A percentile compares a stretch with the other conserved stretches of the same genome.
These are phyloP conservation scores for Mergus octosetaceus DNA, from an alignment of 2,797 vertebrate species.

Conservation along the genomic window DNA sequence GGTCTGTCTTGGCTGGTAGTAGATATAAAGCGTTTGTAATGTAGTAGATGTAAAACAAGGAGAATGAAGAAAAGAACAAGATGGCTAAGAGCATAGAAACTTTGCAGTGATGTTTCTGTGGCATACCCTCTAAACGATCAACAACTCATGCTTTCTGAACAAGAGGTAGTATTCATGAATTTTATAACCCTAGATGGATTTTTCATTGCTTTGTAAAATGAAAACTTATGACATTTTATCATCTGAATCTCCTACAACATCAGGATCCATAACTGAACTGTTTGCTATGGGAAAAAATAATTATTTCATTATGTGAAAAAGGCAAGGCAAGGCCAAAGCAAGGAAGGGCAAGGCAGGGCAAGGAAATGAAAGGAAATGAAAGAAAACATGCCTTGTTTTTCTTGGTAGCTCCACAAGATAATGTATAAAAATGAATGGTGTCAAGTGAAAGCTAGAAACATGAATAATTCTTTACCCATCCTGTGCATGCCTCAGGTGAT, in stretches of 20 bases:
- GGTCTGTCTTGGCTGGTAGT: neutral
- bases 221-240: neutral
- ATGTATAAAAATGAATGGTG: neutral
- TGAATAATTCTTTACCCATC: neutral
- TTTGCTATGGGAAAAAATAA: neutral
- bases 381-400: neutral
- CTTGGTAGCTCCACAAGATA: neutral
- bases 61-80: neutral
- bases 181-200: neutral
- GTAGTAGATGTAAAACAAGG: neutral
- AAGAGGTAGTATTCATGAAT: neutral
- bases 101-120: neutral
- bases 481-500: neutral
- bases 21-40: neutral
- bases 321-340: too few species aligned
- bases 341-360: too few species aligned
- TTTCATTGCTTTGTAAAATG: neutral
- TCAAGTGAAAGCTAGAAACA: too few species aligned
- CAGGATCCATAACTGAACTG: neutral
- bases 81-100: neutral
- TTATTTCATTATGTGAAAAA: too few species aligned
- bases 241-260: neutral
- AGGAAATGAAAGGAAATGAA: neutral
- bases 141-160: neutral
- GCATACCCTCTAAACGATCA: neutral